A percentile compares a stretch with the other conserved stretches of the same genome.
These are phyloP conservation scores for Vultur gryphus DNA, from an alignment of 2,797 vertebrate genomes.

Conservation along the genomic window DNA sequence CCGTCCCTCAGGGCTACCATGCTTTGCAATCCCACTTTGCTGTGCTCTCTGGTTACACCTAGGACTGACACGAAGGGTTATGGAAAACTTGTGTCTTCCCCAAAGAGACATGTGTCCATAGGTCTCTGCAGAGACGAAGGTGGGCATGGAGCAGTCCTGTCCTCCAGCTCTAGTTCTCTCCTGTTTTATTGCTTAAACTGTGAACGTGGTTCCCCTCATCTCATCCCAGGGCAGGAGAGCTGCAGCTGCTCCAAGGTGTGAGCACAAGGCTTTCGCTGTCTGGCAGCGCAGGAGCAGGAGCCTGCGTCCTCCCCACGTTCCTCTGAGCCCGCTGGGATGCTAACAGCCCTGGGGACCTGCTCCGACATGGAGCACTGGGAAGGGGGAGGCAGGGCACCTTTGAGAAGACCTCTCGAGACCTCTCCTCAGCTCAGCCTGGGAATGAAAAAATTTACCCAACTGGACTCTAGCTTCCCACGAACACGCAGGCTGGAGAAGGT, in stretches of 20 bases:
- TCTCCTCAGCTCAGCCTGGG: neutral
- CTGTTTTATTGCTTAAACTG: neutral
- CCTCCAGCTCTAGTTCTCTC: neutral
- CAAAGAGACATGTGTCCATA: rapidly evolving
- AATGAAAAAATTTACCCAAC: neutral
- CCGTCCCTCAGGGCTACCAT: rapidly evolving
- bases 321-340: neutral
- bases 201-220: neutral
- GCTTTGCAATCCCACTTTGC: neutral
- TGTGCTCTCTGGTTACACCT: neutral
- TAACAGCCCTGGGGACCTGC: neutral
- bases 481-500: neutral
- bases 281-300: neutral
- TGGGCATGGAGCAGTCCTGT: neutral
- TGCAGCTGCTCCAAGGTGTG: neutral
- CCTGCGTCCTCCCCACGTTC: rapidly evolving
- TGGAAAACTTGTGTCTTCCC: neutral
- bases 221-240: neutral
- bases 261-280: neutral
- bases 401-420: neutral
- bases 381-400: neutral
- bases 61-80: neutral
- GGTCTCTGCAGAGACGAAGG: neutral
- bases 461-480: rapidly evolving
- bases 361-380: rapidly evolving